Conservation (phyloP, 2,113 vertebrate species). For the Tachysurus fulvidraco region DNA sequence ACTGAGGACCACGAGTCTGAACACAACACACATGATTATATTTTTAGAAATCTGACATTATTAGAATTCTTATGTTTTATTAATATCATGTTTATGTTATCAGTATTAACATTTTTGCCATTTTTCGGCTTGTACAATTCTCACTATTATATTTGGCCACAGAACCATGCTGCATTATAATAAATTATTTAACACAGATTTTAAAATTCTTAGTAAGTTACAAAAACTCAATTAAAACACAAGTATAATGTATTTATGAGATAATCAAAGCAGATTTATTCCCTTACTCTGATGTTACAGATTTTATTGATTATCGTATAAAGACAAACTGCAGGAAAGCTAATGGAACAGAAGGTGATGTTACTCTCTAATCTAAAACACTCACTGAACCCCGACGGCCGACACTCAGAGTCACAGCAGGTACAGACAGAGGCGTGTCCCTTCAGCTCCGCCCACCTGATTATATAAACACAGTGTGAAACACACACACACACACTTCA, state of each 20-base stretch:
- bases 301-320: no score
- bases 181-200: not conserved
- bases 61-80: not conserved
- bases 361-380: not conserved
- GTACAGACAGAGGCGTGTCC: slow-evolving; percentile 51
- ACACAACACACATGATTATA: not conserved
- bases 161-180: not conserved
- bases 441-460: slow-evolving; percentile 69
- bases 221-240: no score
- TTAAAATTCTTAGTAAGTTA: no score
- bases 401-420: slow-evolving; percentile 64
- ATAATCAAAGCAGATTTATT: no score
- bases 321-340: no score
- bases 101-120: not conserved
- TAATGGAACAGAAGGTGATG: not conserved
- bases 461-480: not conserved
- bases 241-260: no score
- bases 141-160: not conserved
- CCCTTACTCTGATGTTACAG: no score
- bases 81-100: not conserved
- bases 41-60: not conserved
- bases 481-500: no score
- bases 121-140: no score
- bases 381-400: slow-evolving; percentile 47
- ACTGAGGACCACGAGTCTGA: not conserved